These are phyloP conservation scores for Teleogryllus occipitalis DNA, from an alignment of 1,140 invertebrate genomes.

Conservation along the genomic window DNA sequence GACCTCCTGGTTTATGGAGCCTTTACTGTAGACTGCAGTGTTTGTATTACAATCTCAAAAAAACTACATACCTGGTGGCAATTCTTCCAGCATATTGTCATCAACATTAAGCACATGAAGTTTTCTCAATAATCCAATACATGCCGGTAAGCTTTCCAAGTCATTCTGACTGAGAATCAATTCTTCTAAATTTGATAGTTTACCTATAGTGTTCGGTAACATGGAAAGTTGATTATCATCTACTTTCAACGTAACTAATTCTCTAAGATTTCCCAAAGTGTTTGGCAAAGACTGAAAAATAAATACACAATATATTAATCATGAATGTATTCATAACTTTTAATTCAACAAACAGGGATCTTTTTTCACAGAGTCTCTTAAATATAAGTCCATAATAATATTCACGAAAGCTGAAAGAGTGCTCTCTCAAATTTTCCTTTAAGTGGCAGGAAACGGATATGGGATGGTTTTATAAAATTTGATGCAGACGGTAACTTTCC, in stretches of 20 bases:
- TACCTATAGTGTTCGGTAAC: constrained; percentile 71
- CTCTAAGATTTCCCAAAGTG: constrained; percentile 65
- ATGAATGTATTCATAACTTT: too few relatives aligned
- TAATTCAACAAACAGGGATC: too few relatives aligned
- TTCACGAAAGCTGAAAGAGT: too few relatives aligned
- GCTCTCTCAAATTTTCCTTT: too few relatives aligned
- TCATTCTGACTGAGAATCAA: constrained; percentile 81
- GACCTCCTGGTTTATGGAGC: not conserved
- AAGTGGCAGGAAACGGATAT: too few relatives aligned
- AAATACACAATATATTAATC: too few relatives aligned
- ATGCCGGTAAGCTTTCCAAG: constrained; percentile 68
- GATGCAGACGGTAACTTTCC: too few relatives aligned
- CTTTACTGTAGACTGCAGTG: not conserved
- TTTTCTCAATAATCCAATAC: constrained; percentile 78
- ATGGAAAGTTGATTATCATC: constrained; percentile 79
- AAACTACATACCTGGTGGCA: constrained; percentile 54
- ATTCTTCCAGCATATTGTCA: constrained; percentile 70
- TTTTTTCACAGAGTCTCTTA: too few relatives aligned
- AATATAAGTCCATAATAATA: too few relatives aligned
- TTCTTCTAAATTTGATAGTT: constrained; percentile 77
- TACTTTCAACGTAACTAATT: constrained; percentile 76
- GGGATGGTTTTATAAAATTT: too few relatives aligned
- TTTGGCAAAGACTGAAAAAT: constrained; percentile 59
- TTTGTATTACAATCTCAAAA: not conserved
- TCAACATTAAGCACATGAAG: constrained; percentile 80